Evolutionary conservation across 2,888 invertebrate species (phyloP), one percentile per base, ranked within the genome.

Genomic region (Carpatolechia fugitivella): DNA sequence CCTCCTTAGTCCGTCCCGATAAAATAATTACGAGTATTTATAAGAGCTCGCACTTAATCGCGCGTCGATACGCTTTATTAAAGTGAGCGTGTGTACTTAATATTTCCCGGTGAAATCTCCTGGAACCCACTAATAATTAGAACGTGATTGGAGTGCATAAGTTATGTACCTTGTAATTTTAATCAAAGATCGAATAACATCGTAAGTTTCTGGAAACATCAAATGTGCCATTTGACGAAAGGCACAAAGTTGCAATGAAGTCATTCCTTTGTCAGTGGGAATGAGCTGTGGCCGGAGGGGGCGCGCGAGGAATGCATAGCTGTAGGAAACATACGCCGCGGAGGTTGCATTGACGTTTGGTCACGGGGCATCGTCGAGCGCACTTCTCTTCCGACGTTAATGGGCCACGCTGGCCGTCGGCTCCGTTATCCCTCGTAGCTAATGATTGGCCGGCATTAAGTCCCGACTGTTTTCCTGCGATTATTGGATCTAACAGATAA

Each of bases 401-500:
- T 85, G 73, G 81, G 67, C 77, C 73, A 65, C 69, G 72, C 78
- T 75, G 85, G 83, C 84, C 85, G 78, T 71, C 73, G 84, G 85
- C 84, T 81, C 89, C 89, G 89, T 88, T 89, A 89, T 86, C 80
- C 89, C 87, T 89, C 80, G 85, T 88, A 87, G 89, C 85, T 90
- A 90, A 90, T 90, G 90, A 90, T 90, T 89, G 90, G 83, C 88
- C 83, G 80, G 87, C 87, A 90, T 90, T 88, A 90, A 85, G 84
- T 82, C 85, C 76, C 77, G 85, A 74, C 87, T 81, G 88, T 86
- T 85, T n/a, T 85, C 80, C 80, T 86, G 86, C 88, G 89, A 90
- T 90, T 89, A 90, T 89, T 90, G 90, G 90, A 87, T 89, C 90
- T 88, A 89, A 87, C 89, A 87, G 90, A 89, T 90, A 89, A 90